Percentiles rank a stretch among this genome's conserved stretches.
Evolutionary conservation across 2,113 vertebrate species (phyloP).

Genomic region (Hippopotamus amphibius): DNA sequence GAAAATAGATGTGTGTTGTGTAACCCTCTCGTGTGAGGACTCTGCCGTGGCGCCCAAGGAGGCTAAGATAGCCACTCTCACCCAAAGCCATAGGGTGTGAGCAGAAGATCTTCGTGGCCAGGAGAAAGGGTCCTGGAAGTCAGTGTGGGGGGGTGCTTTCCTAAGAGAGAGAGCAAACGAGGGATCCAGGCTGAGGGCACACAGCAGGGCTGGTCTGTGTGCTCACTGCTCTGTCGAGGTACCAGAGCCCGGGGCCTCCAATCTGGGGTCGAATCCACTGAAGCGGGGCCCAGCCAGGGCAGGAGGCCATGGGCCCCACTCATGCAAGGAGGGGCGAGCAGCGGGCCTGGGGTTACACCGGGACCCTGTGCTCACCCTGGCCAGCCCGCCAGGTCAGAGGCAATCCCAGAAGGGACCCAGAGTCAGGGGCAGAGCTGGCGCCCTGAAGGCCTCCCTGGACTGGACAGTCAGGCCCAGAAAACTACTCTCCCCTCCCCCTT

Average conservation of each 20-base stretch:
- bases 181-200: not conserved
- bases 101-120: not conserved
- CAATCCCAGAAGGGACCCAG: not conserved
- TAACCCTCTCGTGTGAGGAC: fast-evolving
- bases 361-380: fast-evolving
- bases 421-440: not conserved
- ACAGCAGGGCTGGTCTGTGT: fast-evolving
- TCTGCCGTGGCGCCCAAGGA: fast-evolving
- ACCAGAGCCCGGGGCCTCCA: fast-evolving
- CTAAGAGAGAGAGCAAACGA: not conserved
- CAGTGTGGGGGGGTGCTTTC: fast-evolving
- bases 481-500: not conserved
- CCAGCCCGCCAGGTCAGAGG: no score
- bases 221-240: fast-evolving
- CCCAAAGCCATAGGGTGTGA: not conserved
- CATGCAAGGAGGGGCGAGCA: no score
- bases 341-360: no score
- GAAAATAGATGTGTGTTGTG: fast-evolving
- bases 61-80: no score
- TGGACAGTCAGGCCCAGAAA: not conserved
- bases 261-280: not conserved
- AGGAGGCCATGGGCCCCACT: not conserved
- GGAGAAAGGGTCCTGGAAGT: not conserved
- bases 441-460: not conserved
- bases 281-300: not conserved